Evolutionary conservation across 2,888 invertebrate genomes (phyloP).

Genomic region (Leptothorax acervorum): DNA sequence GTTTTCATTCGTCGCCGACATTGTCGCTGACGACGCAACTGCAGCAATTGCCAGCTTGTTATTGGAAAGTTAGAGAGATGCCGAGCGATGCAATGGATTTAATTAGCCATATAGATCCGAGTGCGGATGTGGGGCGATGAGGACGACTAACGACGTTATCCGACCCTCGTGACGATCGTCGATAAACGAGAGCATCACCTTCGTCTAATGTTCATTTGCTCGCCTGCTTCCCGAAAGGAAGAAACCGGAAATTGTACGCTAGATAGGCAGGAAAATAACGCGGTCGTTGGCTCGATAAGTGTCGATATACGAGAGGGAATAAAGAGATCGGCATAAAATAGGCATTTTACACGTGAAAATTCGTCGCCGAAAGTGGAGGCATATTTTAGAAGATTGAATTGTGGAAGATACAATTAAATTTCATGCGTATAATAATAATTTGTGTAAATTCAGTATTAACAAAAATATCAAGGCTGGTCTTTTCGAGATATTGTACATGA

Average conservation of each 20-base stretch:
- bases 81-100: slow-evolving; percentile 63
- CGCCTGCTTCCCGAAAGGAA: slow-evolving; percentile 46
- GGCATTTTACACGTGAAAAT: slow-evolving; percentile 10
- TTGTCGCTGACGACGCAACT: slow-evolving; percentile 25
- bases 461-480: not conserved
- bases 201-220: slow-evolving; percentile 61
- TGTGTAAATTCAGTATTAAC: not conserved
- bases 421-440: not conserved
- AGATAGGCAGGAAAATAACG: slow-evolving; percentile 49
- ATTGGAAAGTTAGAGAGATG: slow-evolving; percentile 38
- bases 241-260: slow-evolving; percentile 71
- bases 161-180: slow-evolving; percentile 70
- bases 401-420: not conserved
- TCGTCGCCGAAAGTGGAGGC: not conserved
- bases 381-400: not conserved
- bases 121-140: slow-evolving; percentile 65
- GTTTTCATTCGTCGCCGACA: slow-evolving; percentile 33
- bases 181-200: slow-evolving; percentile 72
- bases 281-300: slow-evolving; percentile 33
- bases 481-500: not conserved
- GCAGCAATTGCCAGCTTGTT: slow-evolving; percentile 50
- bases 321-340: not conserved
- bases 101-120: slow-evolving; percentile 68
- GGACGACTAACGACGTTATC: slow-evolving; percentile 69
- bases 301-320: slow-evolving; percentile 14